Evolutionary conservation across 37 sponge, comb jelly and placozoan genomes (phyloP), one percentile per base, ranked within the genome.

Genomic region (Aplysina aerophoba): DNA sequence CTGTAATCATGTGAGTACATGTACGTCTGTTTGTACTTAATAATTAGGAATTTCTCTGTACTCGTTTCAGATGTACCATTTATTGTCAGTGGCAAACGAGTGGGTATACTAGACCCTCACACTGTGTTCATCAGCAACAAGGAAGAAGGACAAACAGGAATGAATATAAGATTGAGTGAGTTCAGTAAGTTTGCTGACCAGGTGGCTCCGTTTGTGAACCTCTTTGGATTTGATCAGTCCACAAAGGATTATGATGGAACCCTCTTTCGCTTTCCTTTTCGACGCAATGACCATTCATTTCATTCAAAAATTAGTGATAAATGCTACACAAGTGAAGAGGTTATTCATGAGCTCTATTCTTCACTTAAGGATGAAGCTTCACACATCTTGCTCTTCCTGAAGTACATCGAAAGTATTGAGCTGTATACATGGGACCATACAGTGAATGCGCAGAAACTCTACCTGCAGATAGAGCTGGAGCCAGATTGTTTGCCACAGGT

Each of bases 201-300:
- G 89, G 90, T 92, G 59, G 25, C 30, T 4, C 90, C 92, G 19
- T 95, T 86, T 80, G 56, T 85, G 4, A 84, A 81, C 21, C 28
- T 95, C 12, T 95, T 92, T 83, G 96, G 89, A 1, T 95, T 87
- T 73, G 39, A 85, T 38, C 24, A 77, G 13, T 75, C 69, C 38
- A 73, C 62, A 28, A 73, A 79, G 1, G 66, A 83, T 2, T 95
- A 83, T 59, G 53, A 87, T 73, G 92, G 96, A 36, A 95, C 96
- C 0, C 55, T 95, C 21, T 95, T 95, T 60, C 82, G 96, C 2
- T 88, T 95, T 59, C 96, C 96, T 4, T 79, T 92, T 34, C 85
- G 96, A 1, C 36, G 30, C 12, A 20, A 3, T 19, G 20, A 28
- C 1, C 77, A 68, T 28, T 59, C 63, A 41, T 14, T 20, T 1